Evolutionary conservation across 2,888 invertebrate species (phyloP), one percentile per base, ranked within the genome.

Genomic region (Pachycephus smyrnensis): DNA sequence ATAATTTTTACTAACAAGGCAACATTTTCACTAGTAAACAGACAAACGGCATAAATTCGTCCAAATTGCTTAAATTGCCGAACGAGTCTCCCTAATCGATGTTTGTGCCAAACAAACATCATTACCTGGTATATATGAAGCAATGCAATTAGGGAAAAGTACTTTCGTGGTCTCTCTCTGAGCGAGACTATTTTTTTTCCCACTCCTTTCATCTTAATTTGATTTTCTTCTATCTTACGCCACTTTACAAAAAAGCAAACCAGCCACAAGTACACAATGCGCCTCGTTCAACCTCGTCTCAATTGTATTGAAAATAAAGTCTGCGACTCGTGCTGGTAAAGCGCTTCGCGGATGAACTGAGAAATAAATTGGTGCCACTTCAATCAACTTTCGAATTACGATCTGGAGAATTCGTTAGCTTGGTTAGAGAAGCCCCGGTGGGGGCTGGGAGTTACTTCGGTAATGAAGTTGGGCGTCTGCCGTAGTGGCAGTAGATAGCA

Each of bases 331-430:
- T 55, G 2, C 0, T 15, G 55, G 6, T 9, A 15, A 55, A 23
- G 2, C 23, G 55, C 4, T 12, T 37, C 12, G 55, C 0, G 4
- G 23, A 6, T 9, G 23, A 23, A 23, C 76, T 78, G 82, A 74
- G 77, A 82, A 82, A 85, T 84, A 88, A 87, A 87, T 86, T 86
- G 84, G 79, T 78, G 82, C 82, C 80, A 81, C 84, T 85, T 83
- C 84, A 86, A 86, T 87, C 84, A 86, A 87, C 85, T 87, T 86
- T 86, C 84, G 83, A 86, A 85, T 86, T 86, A 82, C 83, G 80
- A 75, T 82, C 80, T 79, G 81, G 80, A 81, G 78, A 81, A 82
- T 84, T 88, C 85, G 86, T 86, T 88, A 86, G 81, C 79, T 80
- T 78, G 76, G 75, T 81, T 80, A 69, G 75, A 77, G 77, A 82